Evolutionary conservation across 2,113 vertebrate species (phyloP).

Genomic region (Ornithorhynchus anatinus): DNA sequence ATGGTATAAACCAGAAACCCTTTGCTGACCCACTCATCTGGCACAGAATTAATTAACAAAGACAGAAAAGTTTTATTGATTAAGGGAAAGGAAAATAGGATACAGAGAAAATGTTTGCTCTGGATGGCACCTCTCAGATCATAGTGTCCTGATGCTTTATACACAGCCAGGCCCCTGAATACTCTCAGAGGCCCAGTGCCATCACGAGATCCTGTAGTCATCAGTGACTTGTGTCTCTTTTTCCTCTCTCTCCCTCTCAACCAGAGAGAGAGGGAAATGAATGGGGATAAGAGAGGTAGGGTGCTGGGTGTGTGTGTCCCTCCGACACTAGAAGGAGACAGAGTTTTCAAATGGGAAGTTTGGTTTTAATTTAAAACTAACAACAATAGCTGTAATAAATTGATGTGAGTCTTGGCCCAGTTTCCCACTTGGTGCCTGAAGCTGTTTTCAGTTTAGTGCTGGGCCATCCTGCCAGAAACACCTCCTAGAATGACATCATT

Average conservation of each 20-base stretch:
- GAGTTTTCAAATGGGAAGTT: neutral
- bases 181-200: neutral
- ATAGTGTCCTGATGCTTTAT: neutral
- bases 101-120: neutral
- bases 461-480: neutral
- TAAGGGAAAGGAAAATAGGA: neutral
- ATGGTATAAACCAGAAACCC: too few species aligned
- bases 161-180: too few species aligned
- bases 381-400: neutral
- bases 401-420: fast-evolving
- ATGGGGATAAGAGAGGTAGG: too few species aligned
- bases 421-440: neutral
- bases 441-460: neutral
- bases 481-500: neutral
- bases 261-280: too few species aligned
- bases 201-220: too few species aligned
- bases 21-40: neutral
- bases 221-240: neutral
- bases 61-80: neutral
- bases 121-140: neutral
- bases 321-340: neutral
- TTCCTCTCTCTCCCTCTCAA: fast-evolving
- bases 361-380: neutral
- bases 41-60: neutral
- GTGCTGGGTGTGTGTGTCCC: neutral